A percentile compares a stretch with the other conserved stretches of the same genome.
Conservation (phyloP, 2,888 invertebrate species). For the Acrobeloides nanus region DNA sequence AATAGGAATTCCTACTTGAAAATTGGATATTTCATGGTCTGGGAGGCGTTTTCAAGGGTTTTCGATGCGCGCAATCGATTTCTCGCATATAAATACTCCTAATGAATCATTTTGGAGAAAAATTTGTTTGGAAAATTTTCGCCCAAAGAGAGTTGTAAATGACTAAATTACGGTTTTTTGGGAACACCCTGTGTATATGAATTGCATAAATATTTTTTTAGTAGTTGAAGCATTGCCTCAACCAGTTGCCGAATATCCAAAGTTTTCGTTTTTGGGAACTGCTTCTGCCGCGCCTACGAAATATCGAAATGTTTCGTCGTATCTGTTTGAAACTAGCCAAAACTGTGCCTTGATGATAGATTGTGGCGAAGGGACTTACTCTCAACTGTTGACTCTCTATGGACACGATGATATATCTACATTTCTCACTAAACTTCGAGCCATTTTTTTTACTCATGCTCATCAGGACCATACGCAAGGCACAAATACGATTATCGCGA, state of each 20-base stretch:
- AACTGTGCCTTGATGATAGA: conserved; percentile 72
- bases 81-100: too few relatives aligned
- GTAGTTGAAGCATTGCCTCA: too few relatives aligned
- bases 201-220: too few relatives aligned
- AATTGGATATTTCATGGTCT: too few relatives aligned
- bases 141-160: too few relatives aligned
- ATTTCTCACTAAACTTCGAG: conserved; percentile 57
- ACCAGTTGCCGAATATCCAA: conserved; percentile 64
- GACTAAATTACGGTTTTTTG: too few relatives aligned
- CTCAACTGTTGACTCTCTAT: conserved; percentile 77
- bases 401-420: conserved; percentile 59
- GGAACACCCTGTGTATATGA: too few relatives aligned
- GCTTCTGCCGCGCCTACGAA: conserved; percentile 48
- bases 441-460: conserved; percentile 82
- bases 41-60: too few relatives aligned
- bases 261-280: conserved; percentile 45
- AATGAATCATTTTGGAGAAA: too few relatives aligned
- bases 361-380: conserved; percentile 87
- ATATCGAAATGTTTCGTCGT: conserved; percentile 44
- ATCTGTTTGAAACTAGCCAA: conserved; percentile 52
- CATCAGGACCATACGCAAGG: conserved; percentile 92
- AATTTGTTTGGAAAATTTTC: too few relatives aligned
- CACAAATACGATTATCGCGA: conserved; percentile 38
- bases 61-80: too few relatives aligned
- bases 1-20: too few relatives aligned